Evolutionary conservation across 2,797 vertebrate genomes (phyloP), one percentile per base, ranked within the genome.

Genomic region (Varecia variegata): DNA sequence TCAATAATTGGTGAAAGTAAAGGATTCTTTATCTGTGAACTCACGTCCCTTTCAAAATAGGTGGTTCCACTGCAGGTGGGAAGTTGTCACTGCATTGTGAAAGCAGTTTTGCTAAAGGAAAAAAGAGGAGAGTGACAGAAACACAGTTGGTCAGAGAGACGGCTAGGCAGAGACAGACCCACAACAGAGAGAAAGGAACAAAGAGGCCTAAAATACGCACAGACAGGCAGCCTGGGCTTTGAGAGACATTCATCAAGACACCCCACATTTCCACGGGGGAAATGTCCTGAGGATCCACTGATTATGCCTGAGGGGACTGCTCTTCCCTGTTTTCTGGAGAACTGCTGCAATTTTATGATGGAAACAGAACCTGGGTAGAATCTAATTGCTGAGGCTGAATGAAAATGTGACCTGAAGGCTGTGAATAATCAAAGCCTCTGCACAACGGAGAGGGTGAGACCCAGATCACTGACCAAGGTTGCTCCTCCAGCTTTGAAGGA

Each of bases 261-360:
- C 3, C 4, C 32, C 27, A 35, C 52, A 3, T 32, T 60, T 87
- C 38, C 70, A 81, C 50, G 9, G 0, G 70, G 38, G 7, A 92
- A 67, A 74, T 45, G 62, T 96, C 76, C 91, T 21, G 17, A 96
- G 83, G 70, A 73, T 20, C 56, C 60, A 52, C 32, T 54, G 80
- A 95, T 93, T 76, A 92, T 74, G 88, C 96, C 91, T 20, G 89
- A 97, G 81, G 94, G 80, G 47, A 65, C 47, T 52, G 68, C 52
- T 93, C 60, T 7, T 94, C 52, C 32, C 45, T 14, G 27, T 43
- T 94, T 85, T 76, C 87, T 62, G 60, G 27, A 93, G 54, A 95
- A 89, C 27, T 15, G 8, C 20, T 54, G 20, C 20, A 6, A 18
- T 21, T 84, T 80, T 95, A 73, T 81, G 18, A 80, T 89, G 90